phyloP scores from a whole-genome alignment of 2,888 invertebrate genomes.

The Campoplex nolae region DNA sequence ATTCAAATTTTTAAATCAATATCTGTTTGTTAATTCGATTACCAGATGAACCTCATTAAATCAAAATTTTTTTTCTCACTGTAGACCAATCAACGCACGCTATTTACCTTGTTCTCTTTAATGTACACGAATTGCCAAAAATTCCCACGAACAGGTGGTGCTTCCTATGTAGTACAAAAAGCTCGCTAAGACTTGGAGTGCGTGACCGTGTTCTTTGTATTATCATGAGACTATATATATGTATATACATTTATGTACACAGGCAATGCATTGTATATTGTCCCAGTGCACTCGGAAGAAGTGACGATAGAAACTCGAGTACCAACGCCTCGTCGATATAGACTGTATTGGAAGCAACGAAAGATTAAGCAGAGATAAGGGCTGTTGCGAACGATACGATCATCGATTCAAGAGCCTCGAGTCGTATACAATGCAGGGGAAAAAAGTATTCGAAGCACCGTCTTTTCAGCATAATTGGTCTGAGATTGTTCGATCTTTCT shows the following conservation, averaged over 20 bases:
- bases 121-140: slow-evolving; percentile 2
- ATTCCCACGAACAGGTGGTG: slow-evolving; percentile 77
- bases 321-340: background rate
- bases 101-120: background rate
- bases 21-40: too few relatives aligned
- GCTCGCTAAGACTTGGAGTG: slow-evolving; percentile 64
- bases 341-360: background rate
- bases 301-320: slow-evolving; percentile 52
- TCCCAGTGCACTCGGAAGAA: slow-evolving; percentile 30
- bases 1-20: too few relatives aligned
- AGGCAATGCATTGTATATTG: slow-evolving; percentile 62
- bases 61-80: too few relatives aligned
- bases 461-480: too few relatives aligned
- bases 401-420: background rate
- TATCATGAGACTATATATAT: too few relatives aligned
- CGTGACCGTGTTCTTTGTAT: background rate
- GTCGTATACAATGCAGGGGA: background rate
- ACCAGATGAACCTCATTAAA: too few relatives aligned
- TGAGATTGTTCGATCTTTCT: too few relatives aligned
- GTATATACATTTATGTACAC: too few relatives aligned
- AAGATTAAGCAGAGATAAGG: background rate
- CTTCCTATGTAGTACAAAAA: slow-evolving; percentile 51
- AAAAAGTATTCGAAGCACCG: too few relatives aligned
- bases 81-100: too few relatives aligned
- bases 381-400: background rate